Evolutionary conservation across 1,140 invertebrate species (phyloP), one percentile per base, ranked within the genome.

Genomic region (Holotrichia oblita): DNA sequence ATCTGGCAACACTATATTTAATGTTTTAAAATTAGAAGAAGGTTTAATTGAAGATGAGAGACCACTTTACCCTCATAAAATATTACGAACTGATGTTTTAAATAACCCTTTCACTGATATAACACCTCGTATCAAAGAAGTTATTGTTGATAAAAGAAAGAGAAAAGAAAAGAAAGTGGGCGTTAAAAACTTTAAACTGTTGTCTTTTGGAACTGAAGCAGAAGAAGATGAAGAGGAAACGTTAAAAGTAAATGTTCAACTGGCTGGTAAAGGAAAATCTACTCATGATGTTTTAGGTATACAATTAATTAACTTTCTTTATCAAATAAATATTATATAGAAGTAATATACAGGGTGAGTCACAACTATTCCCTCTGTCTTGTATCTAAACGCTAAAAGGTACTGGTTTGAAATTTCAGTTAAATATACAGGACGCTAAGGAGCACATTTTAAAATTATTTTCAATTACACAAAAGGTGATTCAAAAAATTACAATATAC

Each of bases 121-220:
- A 83, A 89, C 93, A 72, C 96, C 96, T 0, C 90, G 97, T 81
- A 83, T 87, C 77, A 81, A 81, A 79, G 78, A 84, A 78, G 72
- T 80, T 22, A 44, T 80, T 75, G 72, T 76, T 20, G 82, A 84
- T 61, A 83, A 85, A 41, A 84, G 83, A 72, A 86, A 84, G 78
- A 87, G 85, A 73, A 83, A 85, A 78, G 85, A 83, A 78, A 17
- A 34, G 12, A 84, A 80, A 40, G 78, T 80, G n/a, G 86, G 86
- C 20, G 85, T 87, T 17, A 87, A 87, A 87, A 98, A 99, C 90
- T 99, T 98, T 84, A 97, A 96, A 77, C 88, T 99, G 6, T 89
- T 99, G 7, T 99, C 97, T 0, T 99, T 99, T 88, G 98, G 98
- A 0, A 96, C 97, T 86, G 98, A 99, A 88, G 98, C 97, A 8